Percentiles rank a stretch among this genome's conserved stretches.
Conservation (phyloP, 2,888 invertebrate species). For the Pachydiplax longipennis region DNA sequence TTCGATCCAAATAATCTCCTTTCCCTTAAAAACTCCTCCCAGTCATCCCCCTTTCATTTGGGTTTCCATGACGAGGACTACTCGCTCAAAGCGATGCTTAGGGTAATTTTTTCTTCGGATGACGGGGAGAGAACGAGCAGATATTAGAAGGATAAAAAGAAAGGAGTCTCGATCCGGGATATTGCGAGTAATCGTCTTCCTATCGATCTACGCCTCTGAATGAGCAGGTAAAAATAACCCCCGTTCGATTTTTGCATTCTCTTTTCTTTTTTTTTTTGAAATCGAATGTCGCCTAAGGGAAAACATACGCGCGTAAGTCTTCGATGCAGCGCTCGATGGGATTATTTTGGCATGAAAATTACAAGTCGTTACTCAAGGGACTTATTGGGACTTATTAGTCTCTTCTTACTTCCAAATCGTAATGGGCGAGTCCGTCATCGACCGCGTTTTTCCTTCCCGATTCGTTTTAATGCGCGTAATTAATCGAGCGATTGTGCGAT, state of each 20-base stretch:
- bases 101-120: not conserved
- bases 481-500: no score
- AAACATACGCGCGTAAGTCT: not conserved
- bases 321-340: not conserved
- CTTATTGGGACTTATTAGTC: no score
- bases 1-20: not conserved
- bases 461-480: no score
- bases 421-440: not conserved
- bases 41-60: not conserved
- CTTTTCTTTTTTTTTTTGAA: not conserved
- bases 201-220: not conserved
- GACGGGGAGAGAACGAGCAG: not conserved
- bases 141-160: not conserved
- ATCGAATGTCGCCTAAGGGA: not conserved
- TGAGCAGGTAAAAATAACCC: not conserved
- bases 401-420: no score
- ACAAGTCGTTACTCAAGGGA: no score
- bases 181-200: not conserved
- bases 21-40: not conserved
- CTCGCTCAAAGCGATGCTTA: not conserved
- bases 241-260: not conserved
- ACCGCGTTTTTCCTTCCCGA: no score
- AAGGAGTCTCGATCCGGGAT: not conserved
- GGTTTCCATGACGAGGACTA: slow-evolving; percentile 7
- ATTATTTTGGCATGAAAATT: not conserved